Base-by-base conservation (phyloP, 2,888 invertebrate genomes). In the Thecocarcelia acutangulata region DNA sequence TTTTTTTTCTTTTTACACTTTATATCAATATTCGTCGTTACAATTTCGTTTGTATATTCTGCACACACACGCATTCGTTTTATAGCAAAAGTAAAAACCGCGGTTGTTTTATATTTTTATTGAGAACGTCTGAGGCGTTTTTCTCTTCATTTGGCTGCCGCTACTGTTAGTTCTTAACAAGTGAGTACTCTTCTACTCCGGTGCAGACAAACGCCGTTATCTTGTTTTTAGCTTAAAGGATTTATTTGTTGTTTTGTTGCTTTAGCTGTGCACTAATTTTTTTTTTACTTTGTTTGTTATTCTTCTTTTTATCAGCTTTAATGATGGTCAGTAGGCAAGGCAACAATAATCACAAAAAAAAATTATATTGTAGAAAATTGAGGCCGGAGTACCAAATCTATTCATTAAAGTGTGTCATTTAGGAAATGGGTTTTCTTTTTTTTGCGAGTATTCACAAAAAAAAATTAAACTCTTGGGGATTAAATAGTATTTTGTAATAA, bases 241-340 rank as follows among this genome's bases (percentile, higher is more conserved):
- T 54, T 70, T 63, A 13, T 64, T 37, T 59, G 12, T 74, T 54
- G 17, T 37, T 68, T 52, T 50, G 37, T 69, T 40, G 28, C 42
- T 70, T 37, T 54, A 44, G 61, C 69, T 74, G 44, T 80, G 69
- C 72, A 83, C 76, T 73, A 80, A 75, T 61, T 80, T 80, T 75
- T 58, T 59, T 74, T 78, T 63, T 78, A 61, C 44, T 42, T 56
- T 33, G 33, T 8, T 8, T 6, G 13, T 48, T 61, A 59, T 61
- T 58, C 58, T 12, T 24, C 13, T 33, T 24, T 52, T n/a, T 46
- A 9, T 15, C 21, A 50, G 13, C 15, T 63, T 66, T 37, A 48
- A 58, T 64, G 54, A 19, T 12, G 33, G 21, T 44, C 63, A 46
- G 73, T 56, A 64, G 64, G n/a, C 21, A 37, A 24, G 11, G 33